phyloP scores from a whole-genome alignment of 2,888 invertebrate genomes.

The Nycteola revayana region DNA sequence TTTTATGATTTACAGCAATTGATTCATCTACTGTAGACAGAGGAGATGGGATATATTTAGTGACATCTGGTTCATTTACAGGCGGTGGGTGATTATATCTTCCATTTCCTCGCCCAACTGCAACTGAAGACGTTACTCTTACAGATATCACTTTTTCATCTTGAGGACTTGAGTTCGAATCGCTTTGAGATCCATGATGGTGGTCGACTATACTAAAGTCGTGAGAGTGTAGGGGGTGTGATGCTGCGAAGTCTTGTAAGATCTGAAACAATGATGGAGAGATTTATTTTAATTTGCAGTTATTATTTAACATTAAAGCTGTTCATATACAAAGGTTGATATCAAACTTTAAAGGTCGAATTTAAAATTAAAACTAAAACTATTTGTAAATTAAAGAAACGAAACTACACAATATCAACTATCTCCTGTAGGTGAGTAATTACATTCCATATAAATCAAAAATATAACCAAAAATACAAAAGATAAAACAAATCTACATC shows the following conservation, averaged over 20 bases:
- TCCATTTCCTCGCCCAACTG: slow-evolving; percentile 73
- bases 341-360: too few relatives aligned
- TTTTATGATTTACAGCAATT: slow-evolving; percentile 8
- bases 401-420: too few relatives aligned
- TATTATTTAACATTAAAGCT: too few relatives aligned
- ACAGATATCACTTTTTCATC: slow-evolving; percentile 77
- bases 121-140: slow-evolving; percentile 83
- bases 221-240: slow-evolving; percentile 46
- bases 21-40: slow-evolving; percentile 15
- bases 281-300: too few relatives aligned
- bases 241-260: slow-evolving; percentile 51
- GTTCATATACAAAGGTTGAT: too few relatives aligned
- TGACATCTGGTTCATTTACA: slow-evolving; percentile 3
- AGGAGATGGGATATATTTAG: slow-evolving; percentile 14
- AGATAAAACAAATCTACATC: too few relatives aligned
- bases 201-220: slow-evolving; percentile 31
- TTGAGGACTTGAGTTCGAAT: slow-evolving; percentile 41
- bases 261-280: slow-evolving; percentile 66
- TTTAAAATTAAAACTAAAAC: too few relatives aligned
- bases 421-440: too few relatives aligned
- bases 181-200: slow-evolving; percentile 30
- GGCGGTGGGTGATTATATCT: slow-evolving; percentile 34
- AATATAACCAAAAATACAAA: too few relatives aligned
- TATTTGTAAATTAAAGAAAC: too few relatives aligned
- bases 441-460: too few relatives aligned